A percentile compares a stretch with the other conserved stretches of the same genome.
phyloP scores from a whole-genome alignment of 2,888 invertebrate genomes.

The Cylloceria caligata region DNA sequence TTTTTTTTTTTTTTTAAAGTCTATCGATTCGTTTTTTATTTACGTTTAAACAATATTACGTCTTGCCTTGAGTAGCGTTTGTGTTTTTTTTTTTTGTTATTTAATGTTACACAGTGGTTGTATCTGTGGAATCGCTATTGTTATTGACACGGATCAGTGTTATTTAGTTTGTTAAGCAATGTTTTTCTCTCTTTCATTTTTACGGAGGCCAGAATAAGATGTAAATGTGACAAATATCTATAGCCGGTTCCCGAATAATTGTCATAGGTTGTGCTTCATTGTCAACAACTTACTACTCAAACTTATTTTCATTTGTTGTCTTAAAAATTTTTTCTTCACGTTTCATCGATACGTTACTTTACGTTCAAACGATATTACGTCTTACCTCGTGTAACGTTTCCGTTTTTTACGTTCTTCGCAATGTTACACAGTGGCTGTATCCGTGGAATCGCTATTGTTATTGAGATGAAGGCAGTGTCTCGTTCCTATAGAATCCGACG shows the following conservation, averaged over 20 bases:
- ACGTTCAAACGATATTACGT: conserved; percentile 59
- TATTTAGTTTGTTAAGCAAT: conserved; percentile 29
- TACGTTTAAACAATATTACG: conserved; percentile 56
- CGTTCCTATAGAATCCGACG: too few species aligned
- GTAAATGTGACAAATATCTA: conserved; percentile 24
- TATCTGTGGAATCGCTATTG: conserved; percentile 28
- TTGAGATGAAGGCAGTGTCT: too few species aligned
- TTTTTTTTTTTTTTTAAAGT: neutral
- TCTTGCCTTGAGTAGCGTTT: conserved; percentile 60
- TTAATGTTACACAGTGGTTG: conserved; percentile 41
- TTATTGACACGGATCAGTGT: conserved; percentile 20
- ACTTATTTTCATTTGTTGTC: conserved; percentile 23
- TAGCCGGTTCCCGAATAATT: conserved; percentile 25
- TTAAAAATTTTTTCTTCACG: conserved; percentile 31
- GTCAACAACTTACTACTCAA: conserved; percentile 18
- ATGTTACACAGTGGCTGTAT: conserved; percentile 44
- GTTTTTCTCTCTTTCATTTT: conserved; percentile 28
- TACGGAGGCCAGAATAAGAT: conserved; percentile 8
- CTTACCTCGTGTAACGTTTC: conserved; percentile 56
- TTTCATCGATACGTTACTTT: conserved; percentile 35
- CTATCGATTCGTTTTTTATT: conserved; percentile 35
- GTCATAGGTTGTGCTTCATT: conserved; percentile 22
- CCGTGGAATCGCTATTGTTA: conserved; percentile 32
- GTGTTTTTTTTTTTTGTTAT: conserved; percentile 29
- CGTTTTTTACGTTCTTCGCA: conserved; percentile 29